Evolutionary conservation across 2,797 vertebrate species (phyloP).

Genomic region (Neostethus bicornis): DNA sequence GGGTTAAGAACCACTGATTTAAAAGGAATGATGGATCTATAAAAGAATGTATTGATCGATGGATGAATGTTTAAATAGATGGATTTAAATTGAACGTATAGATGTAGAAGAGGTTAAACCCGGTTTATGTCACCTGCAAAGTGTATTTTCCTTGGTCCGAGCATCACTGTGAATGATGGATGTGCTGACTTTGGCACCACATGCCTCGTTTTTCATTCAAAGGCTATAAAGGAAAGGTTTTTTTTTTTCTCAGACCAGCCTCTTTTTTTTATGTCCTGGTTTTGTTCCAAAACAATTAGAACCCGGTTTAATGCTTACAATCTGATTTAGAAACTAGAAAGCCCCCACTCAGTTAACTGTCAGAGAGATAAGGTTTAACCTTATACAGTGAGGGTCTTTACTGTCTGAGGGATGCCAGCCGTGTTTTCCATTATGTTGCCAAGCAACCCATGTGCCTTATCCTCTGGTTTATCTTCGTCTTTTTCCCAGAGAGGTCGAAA

Average conservation of each 20-base stretch:
- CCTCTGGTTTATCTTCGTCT: too few relatives aligned
- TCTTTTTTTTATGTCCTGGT: not conserved
- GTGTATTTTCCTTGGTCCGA: not conserved
- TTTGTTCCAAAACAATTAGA: not conserved
- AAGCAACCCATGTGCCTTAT: too few relatives aligned
- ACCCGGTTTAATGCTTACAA: not conserved
- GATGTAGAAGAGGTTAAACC: not conserved
- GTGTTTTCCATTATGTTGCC: too few relatives aligned
- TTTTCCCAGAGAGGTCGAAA: too few relatives aligned
- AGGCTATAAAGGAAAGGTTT: not conserved
- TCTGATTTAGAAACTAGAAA: not conserved
- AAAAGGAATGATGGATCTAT: too few relatives aligned
- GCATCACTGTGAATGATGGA: not conserved
- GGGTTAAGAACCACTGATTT: too few relatives aligned
- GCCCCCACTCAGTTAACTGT: not conserved
- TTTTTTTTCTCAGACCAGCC: not conserved
- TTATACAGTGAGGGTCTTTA: too few relatives aligned
- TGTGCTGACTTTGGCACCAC: not conserved
- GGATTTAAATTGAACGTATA: not conserved
- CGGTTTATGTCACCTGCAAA: too few relatives aligned
- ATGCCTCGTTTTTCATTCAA: not conserved
- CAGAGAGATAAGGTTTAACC: too few relatives aligned
- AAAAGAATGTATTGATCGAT: too few relatives aligned
- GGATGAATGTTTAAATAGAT: too few relatives aligned
- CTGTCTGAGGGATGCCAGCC: too few relatives aligned